Evolutionary conservation across 1,140 invertebrate species (phyloP).

Genomic region (Amphibalanus amphitrite): DNA sequence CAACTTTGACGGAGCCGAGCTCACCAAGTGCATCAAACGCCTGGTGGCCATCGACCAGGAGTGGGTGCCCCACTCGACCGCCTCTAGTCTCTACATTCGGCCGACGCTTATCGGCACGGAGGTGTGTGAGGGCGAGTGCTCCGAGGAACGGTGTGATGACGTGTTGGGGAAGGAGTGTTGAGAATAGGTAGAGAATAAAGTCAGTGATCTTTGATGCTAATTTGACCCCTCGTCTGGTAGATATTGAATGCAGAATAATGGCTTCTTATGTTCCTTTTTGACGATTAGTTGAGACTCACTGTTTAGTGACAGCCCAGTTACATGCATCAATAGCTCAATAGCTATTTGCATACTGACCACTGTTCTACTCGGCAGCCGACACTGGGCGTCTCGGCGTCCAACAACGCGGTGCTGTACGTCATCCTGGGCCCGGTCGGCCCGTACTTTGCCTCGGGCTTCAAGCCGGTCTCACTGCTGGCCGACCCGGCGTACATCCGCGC

Average conservation of each 20-base stretch:
- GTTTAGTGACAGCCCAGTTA: too few relatives aligned
- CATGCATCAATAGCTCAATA: too few relatives aligned
- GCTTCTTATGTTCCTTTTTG: too few relatives aligned
- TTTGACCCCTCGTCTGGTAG: too few relatives aligned
- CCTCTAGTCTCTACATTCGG: constrained; percentile 83
- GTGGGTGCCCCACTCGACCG: constrained; percentile 84
- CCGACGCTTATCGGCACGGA: constrained; percentile 94
- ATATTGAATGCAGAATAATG: too few relatives aligned
- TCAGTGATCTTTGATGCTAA: too few relatives aligned
- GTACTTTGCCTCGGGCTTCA: constrained; percentile 59
- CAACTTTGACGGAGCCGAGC: constrained; percentile 68
- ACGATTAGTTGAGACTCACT: too few relatives aligned
- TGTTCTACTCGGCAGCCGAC: constrained; percentile 77
- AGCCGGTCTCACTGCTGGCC: constrained; percentile 59
- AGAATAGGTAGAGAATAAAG: too few relatives aligned
- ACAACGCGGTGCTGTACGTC: constrained; percentile 71
- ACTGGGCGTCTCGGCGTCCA: constrained; percentile 67
- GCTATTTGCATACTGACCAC: too few relatives aligned
- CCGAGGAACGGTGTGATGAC: too few relatives aligned
- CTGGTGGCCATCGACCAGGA: constrained; percentile 83
- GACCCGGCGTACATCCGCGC: constrained; percentile 67
- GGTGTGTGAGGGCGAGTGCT: constrained; percentile 24
- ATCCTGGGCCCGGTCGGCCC: constrained; percentile 83
- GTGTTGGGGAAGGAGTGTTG: too few relatives aligned
- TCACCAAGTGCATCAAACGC: constrained; percentile 70